Percentiles rank a stretch among this genome's conserved stretches.
These are phyloP conservation scores for Pollenia angustigena DNA, from an alignment of 2,888 invertebrate species.

Conservation along the genomic window DNA sequence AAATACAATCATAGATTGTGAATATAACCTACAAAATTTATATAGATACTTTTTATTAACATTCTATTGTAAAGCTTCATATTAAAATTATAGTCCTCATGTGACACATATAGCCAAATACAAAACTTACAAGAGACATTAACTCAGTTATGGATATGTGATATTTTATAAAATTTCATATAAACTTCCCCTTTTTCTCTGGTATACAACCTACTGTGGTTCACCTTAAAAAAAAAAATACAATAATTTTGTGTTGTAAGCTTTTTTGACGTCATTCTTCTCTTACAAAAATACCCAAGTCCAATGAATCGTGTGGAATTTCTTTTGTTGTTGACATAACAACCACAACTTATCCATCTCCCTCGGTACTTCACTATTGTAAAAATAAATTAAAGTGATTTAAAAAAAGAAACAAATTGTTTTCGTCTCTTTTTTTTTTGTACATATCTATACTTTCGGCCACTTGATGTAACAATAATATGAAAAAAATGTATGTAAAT, in stretches of 20 bases:
- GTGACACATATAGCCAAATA: no score
- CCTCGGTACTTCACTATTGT: not conserved
- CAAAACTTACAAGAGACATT: no score
- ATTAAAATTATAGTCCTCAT: no score
- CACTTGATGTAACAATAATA: constrained; percentile 46
- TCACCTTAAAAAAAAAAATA: not conserved
- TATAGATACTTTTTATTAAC: no score
- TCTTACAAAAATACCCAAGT: constrained; percentile 13
- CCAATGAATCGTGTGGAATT: constrained; percentile 24
- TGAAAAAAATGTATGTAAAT: not conserved
- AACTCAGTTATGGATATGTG: no score
- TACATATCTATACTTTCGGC: constrained; percentile 25
- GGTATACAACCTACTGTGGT: no score
- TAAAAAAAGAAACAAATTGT: constrained; percentile 22
- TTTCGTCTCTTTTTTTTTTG: constrained; percentile 1
- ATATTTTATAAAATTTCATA: no score
- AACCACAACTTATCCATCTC: not conserved
- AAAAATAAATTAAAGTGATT: constrained; percentile 29
- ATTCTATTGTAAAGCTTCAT: no score
- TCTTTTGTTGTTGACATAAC: constrained; percentile 50
- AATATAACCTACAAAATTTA: no score
- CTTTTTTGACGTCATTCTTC: constrained; percentile 15
- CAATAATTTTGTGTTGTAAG: not conserved
- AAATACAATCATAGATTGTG: no score
- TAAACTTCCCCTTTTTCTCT: no score